Conservation (phyloP, 2,888 invertebrate species). For the Phengaris alcon region DNA sequence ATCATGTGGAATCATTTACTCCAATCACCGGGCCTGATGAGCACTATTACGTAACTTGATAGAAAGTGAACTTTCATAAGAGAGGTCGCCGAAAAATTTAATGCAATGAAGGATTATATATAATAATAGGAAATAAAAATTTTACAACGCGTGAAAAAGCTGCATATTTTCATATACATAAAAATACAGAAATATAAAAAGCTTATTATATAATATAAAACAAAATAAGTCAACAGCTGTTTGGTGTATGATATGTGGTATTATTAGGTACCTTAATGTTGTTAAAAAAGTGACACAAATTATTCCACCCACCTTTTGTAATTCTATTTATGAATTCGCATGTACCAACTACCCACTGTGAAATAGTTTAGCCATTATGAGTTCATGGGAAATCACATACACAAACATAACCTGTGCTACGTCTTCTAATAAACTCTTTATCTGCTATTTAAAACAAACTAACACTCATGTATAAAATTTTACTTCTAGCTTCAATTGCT, state of each 20-base stretch:
- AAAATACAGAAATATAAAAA: neutral
- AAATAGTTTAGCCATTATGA: neutral
- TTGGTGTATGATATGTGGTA: slow-evolving; percentile 22
- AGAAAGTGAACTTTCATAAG: slow-evolving; percentile 24
- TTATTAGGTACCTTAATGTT: neutral
- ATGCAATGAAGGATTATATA: too few species aligned
- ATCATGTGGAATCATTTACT: slow-evolving; percentile 75
- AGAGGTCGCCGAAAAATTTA: too few species aligned
- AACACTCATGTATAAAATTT: slow-evolving; percentile 1
- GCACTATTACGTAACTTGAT: slow-evolving; percentile 35
- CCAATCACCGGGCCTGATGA: slow-evolving; percentile 54
- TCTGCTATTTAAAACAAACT: neutral
- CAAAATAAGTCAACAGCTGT: neutral
- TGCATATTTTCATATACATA: neutral
- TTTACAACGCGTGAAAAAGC: neutral
- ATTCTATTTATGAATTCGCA: neutral
- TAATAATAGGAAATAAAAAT: too few species aligned
- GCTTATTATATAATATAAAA: neutral
- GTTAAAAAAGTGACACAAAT: neutral
- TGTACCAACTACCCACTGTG: neutral
- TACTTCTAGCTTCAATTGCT: slow-evolving; percentile 29
- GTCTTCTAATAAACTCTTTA: neutral
- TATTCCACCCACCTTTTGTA: neutral
- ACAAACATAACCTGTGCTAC: neutral
- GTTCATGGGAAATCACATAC: neutral